These are phyloP conservation scores for Cacoxenus indagator DNA, from an alignment of 2,888 invertebrate genomes.

Conservation along the genomic window DNA sequence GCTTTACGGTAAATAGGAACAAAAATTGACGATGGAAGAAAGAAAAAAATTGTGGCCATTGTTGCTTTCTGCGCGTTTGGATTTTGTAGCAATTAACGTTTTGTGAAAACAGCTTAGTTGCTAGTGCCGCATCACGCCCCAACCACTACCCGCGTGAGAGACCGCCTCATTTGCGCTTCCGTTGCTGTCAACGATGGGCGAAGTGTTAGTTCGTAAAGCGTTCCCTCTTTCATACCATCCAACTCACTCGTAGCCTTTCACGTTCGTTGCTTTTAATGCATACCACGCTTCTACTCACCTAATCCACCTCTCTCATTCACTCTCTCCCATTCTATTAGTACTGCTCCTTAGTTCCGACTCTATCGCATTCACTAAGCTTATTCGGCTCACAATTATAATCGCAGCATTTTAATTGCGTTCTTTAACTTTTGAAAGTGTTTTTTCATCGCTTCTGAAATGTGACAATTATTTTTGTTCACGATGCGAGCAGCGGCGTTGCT, in stretches of 20 bases:
- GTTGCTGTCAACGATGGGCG: background rate
- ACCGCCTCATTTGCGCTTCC: background rate
- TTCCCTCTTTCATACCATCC: background rate
- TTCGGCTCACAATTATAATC: slow-evolving; percentile 50
- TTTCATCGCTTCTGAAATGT: background rate
- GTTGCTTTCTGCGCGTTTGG: slow-evolving; percentile 4
- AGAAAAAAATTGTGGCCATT: background rate
- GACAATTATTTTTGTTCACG: slow-evolving; percentile 9
- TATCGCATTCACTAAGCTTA: slow-evolving; percentile 5
- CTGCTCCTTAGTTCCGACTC: no score
- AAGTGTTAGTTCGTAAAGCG: background rate
- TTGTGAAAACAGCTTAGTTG: background rate
- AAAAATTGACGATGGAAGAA: background rate
- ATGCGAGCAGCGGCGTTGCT: background rate
- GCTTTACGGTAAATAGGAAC: background rate
- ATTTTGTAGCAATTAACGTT: slow-evolving; percentile 8
- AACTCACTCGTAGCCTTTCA: no score
- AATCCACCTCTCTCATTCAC: no score
- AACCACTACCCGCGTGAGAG: no score
- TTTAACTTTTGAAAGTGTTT: slow-evolving; percentile 39
- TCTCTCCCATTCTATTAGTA: no score
- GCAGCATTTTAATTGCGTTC: slow-evolving; percentile 61
- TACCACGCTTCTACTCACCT: no score
- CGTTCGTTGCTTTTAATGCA: no score
- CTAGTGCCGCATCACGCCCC: background rate